These are phyloP conservation scores for Propsilocerus akamusi DNA, from an alignment of 1,140 invertebrate genomes.

Conservation along the genomic window DNA sequence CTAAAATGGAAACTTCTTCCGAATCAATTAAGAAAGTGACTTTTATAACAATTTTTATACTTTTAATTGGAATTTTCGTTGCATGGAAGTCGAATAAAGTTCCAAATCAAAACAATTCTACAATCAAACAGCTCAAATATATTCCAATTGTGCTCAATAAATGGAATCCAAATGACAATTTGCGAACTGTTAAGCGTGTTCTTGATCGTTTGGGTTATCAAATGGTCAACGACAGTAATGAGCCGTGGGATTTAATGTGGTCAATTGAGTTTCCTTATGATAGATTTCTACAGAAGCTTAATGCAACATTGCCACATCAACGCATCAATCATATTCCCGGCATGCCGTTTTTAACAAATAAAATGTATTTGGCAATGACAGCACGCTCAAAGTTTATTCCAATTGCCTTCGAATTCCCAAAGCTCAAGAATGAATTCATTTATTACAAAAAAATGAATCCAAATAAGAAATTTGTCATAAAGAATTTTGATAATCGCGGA, in stretches of 20 bases:
- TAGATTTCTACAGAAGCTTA: constrained; percentile 29
- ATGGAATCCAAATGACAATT: constrained; percentile 18
- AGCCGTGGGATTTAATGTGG: constrained; percentile 69
- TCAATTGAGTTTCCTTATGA: constrained; percentile 77
- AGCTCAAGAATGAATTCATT: constrained; percentile 46
- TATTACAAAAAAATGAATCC: constrained; percentile 44
- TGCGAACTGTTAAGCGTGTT: constrained; percentile 59
- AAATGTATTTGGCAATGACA: constrained; percentile 61
- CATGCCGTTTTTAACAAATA: constrained; percentile 79
- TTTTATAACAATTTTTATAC: too few species aligned
- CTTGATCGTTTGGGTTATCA: constrained; percentile 49
- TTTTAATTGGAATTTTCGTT: too few species aligned
- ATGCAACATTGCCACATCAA: constrained; percentile 45
- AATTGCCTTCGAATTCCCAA: constrained; percentile 64
- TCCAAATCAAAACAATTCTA: too few species aligned
- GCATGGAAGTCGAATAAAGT: too few species aligned
- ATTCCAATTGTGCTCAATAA: not conserved
- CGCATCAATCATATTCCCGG: constrained; percentile 85
- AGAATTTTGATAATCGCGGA: constrained; percentile 73
- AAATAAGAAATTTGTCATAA: constrained; percentile 62
- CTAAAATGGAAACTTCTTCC: too few species aligned
- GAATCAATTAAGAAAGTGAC: too few species aligned
- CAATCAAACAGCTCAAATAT: too few species aligned
- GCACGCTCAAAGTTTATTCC: constrained; percentile 54
- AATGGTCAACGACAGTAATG: constrained; percentile 26